phyloP scores from a whole-genome alignment of 2,888 invertebrate genomes.

The Xanthia togata region DNA sequence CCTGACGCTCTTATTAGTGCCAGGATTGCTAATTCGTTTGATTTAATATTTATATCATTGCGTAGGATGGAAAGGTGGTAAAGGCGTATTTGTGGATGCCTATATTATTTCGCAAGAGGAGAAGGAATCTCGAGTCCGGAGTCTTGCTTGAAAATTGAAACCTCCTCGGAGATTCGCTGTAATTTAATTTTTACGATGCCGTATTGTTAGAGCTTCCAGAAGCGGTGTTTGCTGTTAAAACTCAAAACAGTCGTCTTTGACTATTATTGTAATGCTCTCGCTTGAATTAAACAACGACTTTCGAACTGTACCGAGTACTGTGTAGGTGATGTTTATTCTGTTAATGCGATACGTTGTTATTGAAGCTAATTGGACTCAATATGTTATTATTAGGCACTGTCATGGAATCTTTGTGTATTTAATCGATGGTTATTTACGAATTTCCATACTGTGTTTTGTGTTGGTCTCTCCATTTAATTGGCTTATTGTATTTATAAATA shows the following conservation, averaged over 20 bases:
- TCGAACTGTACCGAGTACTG: conserved; percentile 34
- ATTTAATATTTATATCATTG: conserved; percentile 51
- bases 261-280: conserved; percentile 63
- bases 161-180: conserved; percentile 82
- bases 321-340: conserved; percentile 43
- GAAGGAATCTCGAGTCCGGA: conserved; percentile 76
- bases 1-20: conserved; percentile 41
- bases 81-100: conserved; percentile 66
- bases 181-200: conserved; percentile 88
- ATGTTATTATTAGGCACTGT: conserved; percentile 52
- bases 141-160: conserved; percentile 84
- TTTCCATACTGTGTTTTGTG: conserved; percentile 39
- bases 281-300: conserved; percentile 60
- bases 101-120: conserved; percentile 82
- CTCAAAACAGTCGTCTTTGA: conserved; percentile 73
- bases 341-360: conserved; percentile 55
- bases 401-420: conserved; percentile 44
- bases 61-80: conserved; percentile 34
- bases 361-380: conserved; percentile 59
- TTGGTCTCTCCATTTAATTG: conserved; percentile 38
- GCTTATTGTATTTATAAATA: conserved; percentile 33
- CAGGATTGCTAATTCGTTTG: conserved; percentile 44
- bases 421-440: conserved; percentile 44
- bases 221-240: conserved; percentile 81
- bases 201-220: conserved; percentile 81